Conservation (phyloP, 2,888 invertebrate genomes). For the Polietes domitor region DNA sequence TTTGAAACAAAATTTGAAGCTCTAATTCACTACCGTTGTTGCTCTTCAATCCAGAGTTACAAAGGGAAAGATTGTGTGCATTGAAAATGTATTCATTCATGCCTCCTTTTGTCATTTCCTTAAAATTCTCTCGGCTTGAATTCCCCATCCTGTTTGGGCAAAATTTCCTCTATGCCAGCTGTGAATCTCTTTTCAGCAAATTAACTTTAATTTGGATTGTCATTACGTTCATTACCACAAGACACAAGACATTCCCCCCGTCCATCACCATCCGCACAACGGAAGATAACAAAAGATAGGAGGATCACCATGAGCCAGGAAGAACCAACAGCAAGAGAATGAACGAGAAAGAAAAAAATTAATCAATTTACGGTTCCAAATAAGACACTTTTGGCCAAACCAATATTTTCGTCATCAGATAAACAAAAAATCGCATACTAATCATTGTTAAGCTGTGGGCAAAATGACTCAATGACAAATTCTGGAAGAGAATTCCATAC, state of each 20-base stretch:
- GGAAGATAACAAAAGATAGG: background rate
- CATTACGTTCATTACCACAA: conserved; percentile 35
- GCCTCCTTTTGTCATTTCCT: no score
- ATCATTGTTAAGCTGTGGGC: conserved; percentile 39
- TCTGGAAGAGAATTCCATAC: background rate
- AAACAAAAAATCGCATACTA: conserved; percentile 35
- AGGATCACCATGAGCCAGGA: background rate
- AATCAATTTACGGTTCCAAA: conserved; percentile 30
- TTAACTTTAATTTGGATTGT: conserved; percentile 37
- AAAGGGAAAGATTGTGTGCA: no score
- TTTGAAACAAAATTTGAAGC: no score
- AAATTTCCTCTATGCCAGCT: background rate
- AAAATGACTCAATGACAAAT: conserved; percentile 38
- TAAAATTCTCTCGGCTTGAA: no score
- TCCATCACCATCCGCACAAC: background rate
- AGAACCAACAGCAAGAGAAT: background rate
- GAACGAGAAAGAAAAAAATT: conserved; percentile 1
- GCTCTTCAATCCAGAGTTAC: no score
- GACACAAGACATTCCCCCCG: background rate
- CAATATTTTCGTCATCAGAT: conserved; percentile 31
- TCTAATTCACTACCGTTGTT: no score
- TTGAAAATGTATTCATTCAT: no score
- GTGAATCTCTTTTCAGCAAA: conserved; percentile 27
- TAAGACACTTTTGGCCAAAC: conserved; percentile 26
- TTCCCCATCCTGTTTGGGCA: background rate